Conservation (phyloP, 2,888 invertebrate species). For the Cantharis flavilabris region DNA sequence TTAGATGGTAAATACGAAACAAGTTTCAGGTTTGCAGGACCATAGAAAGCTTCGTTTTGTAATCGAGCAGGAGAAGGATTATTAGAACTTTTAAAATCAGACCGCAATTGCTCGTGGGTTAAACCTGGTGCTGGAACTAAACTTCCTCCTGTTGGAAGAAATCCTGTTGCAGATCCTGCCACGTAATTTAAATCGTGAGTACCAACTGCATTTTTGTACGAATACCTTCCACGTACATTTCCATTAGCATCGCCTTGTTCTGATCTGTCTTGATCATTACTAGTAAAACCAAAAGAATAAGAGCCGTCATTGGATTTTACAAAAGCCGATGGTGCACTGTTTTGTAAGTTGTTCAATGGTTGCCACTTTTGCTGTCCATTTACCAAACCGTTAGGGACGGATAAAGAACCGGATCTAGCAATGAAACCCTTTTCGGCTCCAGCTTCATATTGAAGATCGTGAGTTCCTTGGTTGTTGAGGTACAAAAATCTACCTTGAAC, state of each 20-base stretch:
- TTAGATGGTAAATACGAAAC: not conserved
- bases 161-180: constrained; percentile 39
- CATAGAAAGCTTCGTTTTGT: not conserved
- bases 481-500: constrained; percentile 39
- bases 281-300: constrained; percentile 40
- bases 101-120: constrained; percentile 21
- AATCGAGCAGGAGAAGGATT: not conserved
- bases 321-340: not conserved
- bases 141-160: constrained; percentile 49
- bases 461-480: constrained; percentile 34
- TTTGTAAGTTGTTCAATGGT: not conserved
- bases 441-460: constrained; percentile 40
- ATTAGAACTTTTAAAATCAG: not conserved
- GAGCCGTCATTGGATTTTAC: constrained; percentile 37
- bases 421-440: constrained; percentile 45
- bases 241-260: constrained; percentile 39
- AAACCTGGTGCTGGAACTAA: constrained; percentile 40
- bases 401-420: constrained; percentile 38
- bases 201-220: constrained; percentile 37
- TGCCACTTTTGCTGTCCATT: constrained; percentile 14
- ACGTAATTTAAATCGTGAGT: constrained; percentile 38
- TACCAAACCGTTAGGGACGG: constrained; percentile 21
- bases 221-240: constrained; percentile 42
- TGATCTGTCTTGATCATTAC: constrained; percentile 36
- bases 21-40: not conserved